phyloP scores from a whole-genome alignment of 2,113 vertebrate genomes.

The Corythornis vintsioides region DNA sequence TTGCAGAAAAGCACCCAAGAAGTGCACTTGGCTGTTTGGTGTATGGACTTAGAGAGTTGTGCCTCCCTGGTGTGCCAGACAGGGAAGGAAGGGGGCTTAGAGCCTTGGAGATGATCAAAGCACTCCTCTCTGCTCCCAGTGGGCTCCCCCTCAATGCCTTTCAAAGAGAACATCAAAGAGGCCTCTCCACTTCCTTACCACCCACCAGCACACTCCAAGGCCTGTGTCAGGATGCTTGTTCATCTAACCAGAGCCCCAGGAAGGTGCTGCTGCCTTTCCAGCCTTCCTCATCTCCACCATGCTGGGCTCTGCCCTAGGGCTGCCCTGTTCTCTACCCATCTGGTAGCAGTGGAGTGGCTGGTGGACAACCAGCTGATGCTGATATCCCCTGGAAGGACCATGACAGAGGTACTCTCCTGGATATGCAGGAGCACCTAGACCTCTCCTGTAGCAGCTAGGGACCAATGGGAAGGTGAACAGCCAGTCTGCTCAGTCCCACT shows the following conservation, averaged over 20 bases:
- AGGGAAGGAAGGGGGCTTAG: neutral
- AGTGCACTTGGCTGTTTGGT: neutral
- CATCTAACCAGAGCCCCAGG: neutral
- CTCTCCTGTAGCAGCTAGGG: neutral
- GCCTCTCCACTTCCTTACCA: neutral
- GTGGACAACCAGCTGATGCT: neutral
- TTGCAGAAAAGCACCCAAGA: neutral
- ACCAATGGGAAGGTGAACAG: neutral
- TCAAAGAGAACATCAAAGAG: neutral
- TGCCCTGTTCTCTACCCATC: neutral
- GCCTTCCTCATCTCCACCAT: neutral
- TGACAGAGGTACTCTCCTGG: neutral
- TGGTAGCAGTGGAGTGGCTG: neutral
- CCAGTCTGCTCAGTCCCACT: neutral
- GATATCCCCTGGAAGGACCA: neutral
- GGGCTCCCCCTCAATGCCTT: neutral
- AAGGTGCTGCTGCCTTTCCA: neutral
- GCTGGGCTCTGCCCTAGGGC: fast-evolving
- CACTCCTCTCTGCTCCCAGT: neutral
- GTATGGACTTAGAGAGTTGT: fast-evolving
- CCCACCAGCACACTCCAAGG: neutral
- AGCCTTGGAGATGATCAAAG: neutral
- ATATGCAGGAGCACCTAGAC: neutral
- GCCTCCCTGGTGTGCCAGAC: neutral
- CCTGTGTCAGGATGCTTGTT: neutral